Base-by-base conservation (phyloP, 2,797 vertebrate species). In the Crenichthys baileyi region DNA sequence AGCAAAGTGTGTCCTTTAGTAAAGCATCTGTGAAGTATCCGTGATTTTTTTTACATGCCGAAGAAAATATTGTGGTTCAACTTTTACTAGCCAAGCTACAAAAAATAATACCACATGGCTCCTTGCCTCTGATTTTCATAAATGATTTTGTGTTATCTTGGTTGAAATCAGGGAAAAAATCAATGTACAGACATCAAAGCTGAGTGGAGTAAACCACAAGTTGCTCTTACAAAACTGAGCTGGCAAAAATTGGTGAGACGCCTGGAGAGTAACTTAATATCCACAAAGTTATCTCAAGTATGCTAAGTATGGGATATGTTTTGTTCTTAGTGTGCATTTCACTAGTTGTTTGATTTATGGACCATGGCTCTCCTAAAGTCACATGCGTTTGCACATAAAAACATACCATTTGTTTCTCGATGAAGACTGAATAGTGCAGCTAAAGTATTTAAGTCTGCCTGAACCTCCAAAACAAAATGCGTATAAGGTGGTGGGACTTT, bases 51-150 rank as follows among this genome's bases (percentile, higher is more conserved):
- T 51, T 70, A 39, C 15, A 61, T 82, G 70, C 78, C 29, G 48
- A 72, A 79, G 11, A 48, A 46, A 70, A 76, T 73, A 58, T 71
- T 81, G 86, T 70, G 55, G 76, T 85, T 72, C 53, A 73, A 75
- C 26, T 53, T 3, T 1, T 16, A 26, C 31, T 71, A 18, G 39
- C 29, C 70, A 31, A 20, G 22, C 36, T 58, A 70, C n/a, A 78
- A 55, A 80, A 71, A 61, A 36, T 31, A 26, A 79, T 1, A 13
- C 26, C 12, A 22, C 7, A 22, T 11, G 46, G 73, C 46, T 41
- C 39, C 15, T 31, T 44, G 53, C 60, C 7, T 9, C 16, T 60
- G 16, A 50, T 55, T 70, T 68, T 78, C 16, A n/a, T 60, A 71
- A 63, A 24, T 41, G 7, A 67, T 48, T 72, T 53, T 48, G 44